Conservation (phyloP, 2,113 vertebrate species). For the Callaeas wilsoni region DNA sequence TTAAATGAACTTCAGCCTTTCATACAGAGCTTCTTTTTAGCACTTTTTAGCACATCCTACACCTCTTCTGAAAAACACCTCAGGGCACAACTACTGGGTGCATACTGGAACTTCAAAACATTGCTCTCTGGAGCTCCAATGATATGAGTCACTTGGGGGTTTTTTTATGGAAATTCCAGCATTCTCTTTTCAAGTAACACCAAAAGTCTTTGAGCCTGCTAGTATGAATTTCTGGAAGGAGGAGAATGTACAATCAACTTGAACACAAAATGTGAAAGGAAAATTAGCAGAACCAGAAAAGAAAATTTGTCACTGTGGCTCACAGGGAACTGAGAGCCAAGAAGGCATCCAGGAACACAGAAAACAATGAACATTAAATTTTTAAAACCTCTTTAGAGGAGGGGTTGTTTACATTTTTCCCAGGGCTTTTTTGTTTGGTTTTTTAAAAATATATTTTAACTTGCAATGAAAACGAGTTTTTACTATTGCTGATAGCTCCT, state of each 20-base stretch:
- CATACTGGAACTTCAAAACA: not conserved
- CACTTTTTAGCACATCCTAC: not conserved
- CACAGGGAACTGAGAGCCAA: not conserved
- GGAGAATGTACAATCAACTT: not conserved
- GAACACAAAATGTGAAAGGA: not conserved
- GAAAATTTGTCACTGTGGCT: not conserved
- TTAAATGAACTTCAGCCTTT: not conserved
- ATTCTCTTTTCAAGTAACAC: not conserved
- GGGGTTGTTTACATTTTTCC: not conserved
- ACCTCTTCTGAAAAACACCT: not conserved
- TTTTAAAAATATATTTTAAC: not conserved
- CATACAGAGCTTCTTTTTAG: not conserved
- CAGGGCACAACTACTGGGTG: not conserved
- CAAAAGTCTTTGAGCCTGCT: not conserved
- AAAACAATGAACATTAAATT: not conserved
- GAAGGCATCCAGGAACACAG: not conserved
- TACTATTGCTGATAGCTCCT: not conserved
- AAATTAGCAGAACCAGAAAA: not conserved
- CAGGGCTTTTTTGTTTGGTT: accelerated
- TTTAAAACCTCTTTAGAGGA: not conserved
- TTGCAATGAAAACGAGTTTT: not conserved
- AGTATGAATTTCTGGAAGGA: not conserved
- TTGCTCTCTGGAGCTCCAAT: not conserved
- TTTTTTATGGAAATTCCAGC: not conserved
- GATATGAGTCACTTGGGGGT: not conserved